Conservation (phyloP, 2,113 vertebrate genomes). For the Pongo pygmaeus region DNA sequence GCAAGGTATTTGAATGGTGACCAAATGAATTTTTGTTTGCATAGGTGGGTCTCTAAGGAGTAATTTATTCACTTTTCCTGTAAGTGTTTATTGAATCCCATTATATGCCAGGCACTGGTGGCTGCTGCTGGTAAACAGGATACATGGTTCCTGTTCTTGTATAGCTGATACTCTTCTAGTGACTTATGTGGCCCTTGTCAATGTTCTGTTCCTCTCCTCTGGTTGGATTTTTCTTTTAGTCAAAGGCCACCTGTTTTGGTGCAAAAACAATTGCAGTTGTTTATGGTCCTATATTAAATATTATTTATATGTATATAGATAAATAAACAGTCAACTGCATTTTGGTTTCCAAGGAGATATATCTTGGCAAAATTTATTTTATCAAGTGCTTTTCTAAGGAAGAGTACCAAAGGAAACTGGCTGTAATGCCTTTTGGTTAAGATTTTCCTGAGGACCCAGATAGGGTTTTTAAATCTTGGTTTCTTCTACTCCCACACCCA, state of each 20-base stretch:
- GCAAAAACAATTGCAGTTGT: slow-evolving; percentile 23
- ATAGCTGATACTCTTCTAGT: background rate
- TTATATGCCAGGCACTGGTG: background rate
- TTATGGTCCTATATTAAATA: slow-evolving; percentile 55
- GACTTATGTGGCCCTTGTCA: background rate
- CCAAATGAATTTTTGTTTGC: background rate
- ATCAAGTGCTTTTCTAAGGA: slow-evolving; percentile 57
- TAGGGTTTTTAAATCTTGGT: slow-evolving; percentile 31
- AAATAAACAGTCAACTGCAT: slow-evolving; percentile 34
- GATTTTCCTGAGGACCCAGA: slow-evolving; percentile 12
- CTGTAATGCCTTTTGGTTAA: slow-evolving; percentile 49
- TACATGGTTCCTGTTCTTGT: background rate
- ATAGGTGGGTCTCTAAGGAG: background rate
- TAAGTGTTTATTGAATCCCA: background rate
- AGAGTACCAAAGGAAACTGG: slow-evolving; percentile 46
- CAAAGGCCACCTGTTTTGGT: background rate
- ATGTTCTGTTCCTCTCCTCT: background rate
- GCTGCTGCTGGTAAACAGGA: background rate
- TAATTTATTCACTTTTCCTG: background rate
- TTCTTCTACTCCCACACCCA: background rate
- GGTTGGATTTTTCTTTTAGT: background rate
- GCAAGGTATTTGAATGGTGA: background rate
- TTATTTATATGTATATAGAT: slow-evolving; percentile 38
- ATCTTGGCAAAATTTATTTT: slow-evolving; percentile 57
- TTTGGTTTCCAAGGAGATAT: slow-evolving; percentile 70